phyloP scores from a whole-genome alignment of 2,113 vertebrate species.

The Setophaga petechia region DNA sequence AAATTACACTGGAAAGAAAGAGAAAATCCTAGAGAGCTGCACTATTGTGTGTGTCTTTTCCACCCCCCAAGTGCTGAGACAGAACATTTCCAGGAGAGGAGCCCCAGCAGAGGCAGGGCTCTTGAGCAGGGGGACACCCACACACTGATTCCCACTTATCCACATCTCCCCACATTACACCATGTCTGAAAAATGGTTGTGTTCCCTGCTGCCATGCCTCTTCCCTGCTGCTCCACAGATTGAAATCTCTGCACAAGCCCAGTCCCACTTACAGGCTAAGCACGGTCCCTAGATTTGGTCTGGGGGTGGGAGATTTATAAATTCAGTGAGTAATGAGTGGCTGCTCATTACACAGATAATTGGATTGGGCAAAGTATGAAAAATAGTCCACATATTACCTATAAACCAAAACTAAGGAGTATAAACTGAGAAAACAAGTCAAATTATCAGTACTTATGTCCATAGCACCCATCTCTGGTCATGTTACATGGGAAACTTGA shows the following conservation, averaged over 20 bases:
- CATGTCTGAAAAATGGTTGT: background rate
- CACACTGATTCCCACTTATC: background rate
- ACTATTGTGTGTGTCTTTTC: background rate
- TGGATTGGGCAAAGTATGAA: background rate
- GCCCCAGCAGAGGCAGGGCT: background rate
- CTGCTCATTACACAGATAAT: background rate
- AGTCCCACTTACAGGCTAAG: background rate
- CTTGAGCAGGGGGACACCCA: background rate
- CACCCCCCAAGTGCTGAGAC: background rate
- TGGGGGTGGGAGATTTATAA: background rate
- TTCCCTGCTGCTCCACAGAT: background rate
- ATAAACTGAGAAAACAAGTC: background rate
- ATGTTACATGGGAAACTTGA: background rate
- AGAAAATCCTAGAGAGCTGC: background rate
- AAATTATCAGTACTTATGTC: background rate
- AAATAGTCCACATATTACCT: background rate
- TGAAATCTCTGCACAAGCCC: background rate
- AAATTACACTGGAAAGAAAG: background rate
- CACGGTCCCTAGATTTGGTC: background rate
- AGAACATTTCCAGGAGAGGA: background rate
- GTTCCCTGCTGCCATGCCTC: background rate
- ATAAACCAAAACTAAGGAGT: background rate
- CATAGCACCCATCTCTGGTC: background rate
- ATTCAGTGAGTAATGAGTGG: background rate
- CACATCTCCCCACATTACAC: background rate